These are phyloP conservation scores for Calidris pygmaea DNA, from an alignment of 2,113 vertebrate genomes.

Conservation along the genomic window DNA sequence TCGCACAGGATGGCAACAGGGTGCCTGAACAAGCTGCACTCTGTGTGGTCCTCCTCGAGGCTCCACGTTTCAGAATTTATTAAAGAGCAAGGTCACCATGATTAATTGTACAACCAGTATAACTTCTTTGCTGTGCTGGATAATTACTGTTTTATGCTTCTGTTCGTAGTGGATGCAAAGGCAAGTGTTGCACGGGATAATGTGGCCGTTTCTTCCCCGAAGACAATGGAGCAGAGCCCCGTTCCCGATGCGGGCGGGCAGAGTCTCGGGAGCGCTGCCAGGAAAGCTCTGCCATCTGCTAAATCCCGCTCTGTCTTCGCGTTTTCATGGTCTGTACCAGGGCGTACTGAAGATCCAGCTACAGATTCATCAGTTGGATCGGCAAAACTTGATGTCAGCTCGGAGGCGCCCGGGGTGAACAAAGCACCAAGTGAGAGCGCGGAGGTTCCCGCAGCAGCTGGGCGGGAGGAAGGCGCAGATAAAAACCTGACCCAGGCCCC, in stretches of 20 bases:
- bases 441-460: slow-evolving; percentile 15
- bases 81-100: neutral
- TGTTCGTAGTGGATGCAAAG: slow-evolving; percentile 71
- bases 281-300: slow-evolving; percentile 53
- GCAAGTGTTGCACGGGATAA: slow-evolving; percentile 59
- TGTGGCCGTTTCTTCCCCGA: slow-evolving; percentile 47
- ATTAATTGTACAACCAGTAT: neutral
- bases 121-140: slow-evolving; percentile 21
- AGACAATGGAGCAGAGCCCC: slow-evolving; percentile 45
- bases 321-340: slow-evolving; percentile 75
- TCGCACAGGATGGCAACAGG: neutral
- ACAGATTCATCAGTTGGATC: slow-evolving; percentile 17
- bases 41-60: neutral
- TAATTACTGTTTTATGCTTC: slow-evolving; percentile 56
- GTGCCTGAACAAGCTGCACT: neutral
- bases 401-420: neutral
- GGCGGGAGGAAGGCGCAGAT: neutral
- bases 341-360: slow-evolving; percentile 61
- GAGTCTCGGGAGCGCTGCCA: slow-evolving; percentile 68
- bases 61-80: neutral
- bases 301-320: slow-evolving; percentile 65
- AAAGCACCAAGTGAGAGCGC: slow-evolving; percentile 50
- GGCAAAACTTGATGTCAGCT: slow-evolving; percentile 41
- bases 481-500: slow-evolving; percentile 12
- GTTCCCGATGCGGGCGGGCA: slow-evolving; percentile 24